Conservation (phyloP, 2,113 vertebrate species). For the Lamprologus ornatipinnis region DNA sequence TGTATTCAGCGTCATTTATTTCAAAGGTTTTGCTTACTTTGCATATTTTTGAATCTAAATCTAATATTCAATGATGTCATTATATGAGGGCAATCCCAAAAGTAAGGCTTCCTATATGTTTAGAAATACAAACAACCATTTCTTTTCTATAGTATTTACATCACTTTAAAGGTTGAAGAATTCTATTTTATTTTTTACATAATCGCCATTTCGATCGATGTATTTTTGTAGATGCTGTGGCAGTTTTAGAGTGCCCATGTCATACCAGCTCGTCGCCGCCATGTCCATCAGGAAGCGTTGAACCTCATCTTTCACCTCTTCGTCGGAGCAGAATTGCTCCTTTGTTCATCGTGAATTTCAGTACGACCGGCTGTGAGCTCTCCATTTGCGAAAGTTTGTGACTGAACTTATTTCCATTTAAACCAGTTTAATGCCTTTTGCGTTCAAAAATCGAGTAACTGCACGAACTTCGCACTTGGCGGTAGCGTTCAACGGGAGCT, state of each 20-base stretch:
- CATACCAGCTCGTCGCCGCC: background rate
- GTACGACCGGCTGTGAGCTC: background rate
- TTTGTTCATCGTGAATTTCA: background rate
- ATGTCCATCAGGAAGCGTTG: background rate
- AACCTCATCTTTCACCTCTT: background rate
- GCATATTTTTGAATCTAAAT: background rate
- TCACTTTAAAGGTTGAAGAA: too few species aligned
- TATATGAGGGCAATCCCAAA: background rate
- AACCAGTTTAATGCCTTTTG: background rate
- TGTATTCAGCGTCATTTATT: background rate
- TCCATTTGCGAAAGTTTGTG: fast-evolving
- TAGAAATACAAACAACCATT: background rate
- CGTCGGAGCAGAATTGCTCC: background rate
- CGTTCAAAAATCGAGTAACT: background rate
- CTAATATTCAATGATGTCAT: background rate
- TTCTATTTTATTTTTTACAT: background rate
- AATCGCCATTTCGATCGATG: background rate
- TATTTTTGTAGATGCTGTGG: background rate
- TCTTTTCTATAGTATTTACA: background rate
- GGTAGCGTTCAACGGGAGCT: fast-evolving
- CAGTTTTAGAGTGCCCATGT: background rate
- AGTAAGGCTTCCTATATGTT: background rate
- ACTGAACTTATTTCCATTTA: fast-evolving
- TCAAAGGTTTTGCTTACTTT: background rate
- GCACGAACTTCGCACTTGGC: fast-evolving